Conservation (phyloP, 2,113 vertebrate species). For the Xenotilapia leptura region DNA sequence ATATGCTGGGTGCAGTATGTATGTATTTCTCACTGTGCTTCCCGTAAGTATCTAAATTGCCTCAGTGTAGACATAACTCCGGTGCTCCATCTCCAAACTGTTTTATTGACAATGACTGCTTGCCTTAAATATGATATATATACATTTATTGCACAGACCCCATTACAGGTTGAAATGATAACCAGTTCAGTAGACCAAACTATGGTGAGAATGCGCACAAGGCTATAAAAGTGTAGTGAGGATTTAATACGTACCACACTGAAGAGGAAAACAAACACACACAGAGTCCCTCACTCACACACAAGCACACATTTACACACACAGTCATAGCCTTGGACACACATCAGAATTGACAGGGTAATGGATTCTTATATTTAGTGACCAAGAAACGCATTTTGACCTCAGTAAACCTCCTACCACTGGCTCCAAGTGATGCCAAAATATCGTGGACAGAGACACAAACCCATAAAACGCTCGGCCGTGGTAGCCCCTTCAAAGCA, state of each 20-base stretch:
- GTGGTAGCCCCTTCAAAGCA: not conserved
- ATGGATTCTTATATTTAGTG: conserved; percentile 25
- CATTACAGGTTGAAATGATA: conserved; percentile 13
- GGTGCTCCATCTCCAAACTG: not conserved
- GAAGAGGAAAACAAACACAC: not conserved
- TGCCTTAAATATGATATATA: conserved; percentile 15
- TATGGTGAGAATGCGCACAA: conserved; percentile 14
- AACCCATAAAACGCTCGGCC: not conserved
- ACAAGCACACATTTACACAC: not conserved
- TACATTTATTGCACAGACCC: conserved; percentile 17
- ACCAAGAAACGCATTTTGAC: conserved; percentile 31
- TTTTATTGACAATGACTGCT: conserved; percentile 33
- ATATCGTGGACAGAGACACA: not conserved
- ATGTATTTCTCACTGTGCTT: not conserved
- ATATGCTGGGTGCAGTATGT: conserved; percentile 11
- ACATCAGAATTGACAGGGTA: conserved; percentile 23
- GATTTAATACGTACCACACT: conserved; percentile 19
- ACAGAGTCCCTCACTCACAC: not conserved
- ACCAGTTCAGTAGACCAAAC: not conserved
- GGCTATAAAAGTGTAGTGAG: conserved; percentile 31
- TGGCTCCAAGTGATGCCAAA: not conserved
- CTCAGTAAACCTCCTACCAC: not conserved
- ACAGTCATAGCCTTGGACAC: not conserved
- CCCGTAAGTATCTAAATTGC: not conserved
- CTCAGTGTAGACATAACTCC: not conserved